A percentile compares a stretch with the other conserved stretches of the same genome.
Conservation (phyloP, 2,888 invertebrate species). For the Arrhopalites spinosus region DNA sequence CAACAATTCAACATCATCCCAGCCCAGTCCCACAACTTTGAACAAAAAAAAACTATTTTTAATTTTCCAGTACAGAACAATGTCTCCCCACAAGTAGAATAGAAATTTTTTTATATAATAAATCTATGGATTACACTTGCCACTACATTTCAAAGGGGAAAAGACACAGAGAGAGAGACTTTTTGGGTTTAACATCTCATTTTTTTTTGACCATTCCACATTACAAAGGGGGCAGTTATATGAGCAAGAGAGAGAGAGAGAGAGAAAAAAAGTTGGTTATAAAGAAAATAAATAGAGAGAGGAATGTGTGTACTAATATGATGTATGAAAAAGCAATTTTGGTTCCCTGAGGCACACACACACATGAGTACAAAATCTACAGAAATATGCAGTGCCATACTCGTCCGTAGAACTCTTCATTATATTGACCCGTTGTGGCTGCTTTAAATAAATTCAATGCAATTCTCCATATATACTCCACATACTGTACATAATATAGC, state of each 20-base stretch:
- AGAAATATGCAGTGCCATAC: slow-evolving; percentile 30
- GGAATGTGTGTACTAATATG: neutral
- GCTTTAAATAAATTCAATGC: slow-evolving; percentile 37
- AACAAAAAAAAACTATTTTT: neutral
- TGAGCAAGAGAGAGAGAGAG: neutral
- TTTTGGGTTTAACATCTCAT: too few species aligned
- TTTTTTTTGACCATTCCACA: neutral
- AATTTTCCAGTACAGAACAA: neutral
- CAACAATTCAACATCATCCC: neutral
- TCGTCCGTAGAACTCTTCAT: slow-evolving; percentile 31
- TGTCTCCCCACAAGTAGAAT: too few species aligned
- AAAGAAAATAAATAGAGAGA: neutral
- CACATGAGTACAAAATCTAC: neutral
- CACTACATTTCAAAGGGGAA: neutral
- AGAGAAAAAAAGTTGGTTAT: neutral
- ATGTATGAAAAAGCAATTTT: slow-evolving; percentile 33
- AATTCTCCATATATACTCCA: slow-evolving; percentile 7
- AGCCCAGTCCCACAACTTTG: neutral
- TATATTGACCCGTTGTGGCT: slow-evolving; percentile 34
- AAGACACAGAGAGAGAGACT: neutral
- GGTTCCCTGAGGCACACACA: slow-evolving; percentile 25
- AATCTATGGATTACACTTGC: too few species aligned
- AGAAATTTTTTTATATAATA: too few species aligned
- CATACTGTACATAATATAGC: neutral
- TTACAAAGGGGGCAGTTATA: too few species aligned